Conservation (phyloP, 2,888 invertebrate genomes). For the Drosophila prostipennis region DNA sequence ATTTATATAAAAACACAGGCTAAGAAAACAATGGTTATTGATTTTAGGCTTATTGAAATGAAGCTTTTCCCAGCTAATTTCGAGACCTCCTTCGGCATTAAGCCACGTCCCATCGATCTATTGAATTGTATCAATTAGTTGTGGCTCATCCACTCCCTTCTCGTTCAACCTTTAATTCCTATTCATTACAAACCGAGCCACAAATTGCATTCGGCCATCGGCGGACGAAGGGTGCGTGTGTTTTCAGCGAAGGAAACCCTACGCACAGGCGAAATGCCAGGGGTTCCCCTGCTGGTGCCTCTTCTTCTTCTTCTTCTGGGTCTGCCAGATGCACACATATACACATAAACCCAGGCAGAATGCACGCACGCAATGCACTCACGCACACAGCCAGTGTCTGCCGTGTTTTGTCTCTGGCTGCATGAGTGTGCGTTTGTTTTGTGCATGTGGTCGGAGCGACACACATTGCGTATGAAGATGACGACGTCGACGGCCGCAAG, state of each 20-base stretch:
- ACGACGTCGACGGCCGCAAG: slow-evolving; percentile 57
- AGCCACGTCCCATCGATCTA: slow-evolving; percentile 3
- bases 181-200: slow-evolving; percentile 35
- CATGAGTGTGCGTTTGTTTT: slow-evolving; percentile 25
- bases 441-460: slow-evolving; percentile 67
- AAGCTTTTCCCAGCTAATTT: neutral
- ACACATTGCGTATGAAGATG: slow-evolving; percentile 76
- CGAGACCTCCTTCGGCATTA: neutral
- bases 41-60: neutral
- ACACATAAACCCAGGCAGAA: slow-evolving; percentile 54
- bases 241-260: slow-evolving; percentile 31
- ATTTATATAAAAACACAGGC: too few species aligned
- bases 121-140: slow-evolving; percentile 24
- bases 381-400: slow-evolving; percentile 67
- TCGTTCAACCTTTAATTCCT: slow-evolving; percentile 5
- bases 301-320: slow-evolving; percentile 16
- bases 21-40: neutral
- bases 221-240: slow-evolving; percentile 31
- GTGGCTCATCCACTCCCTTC: slow-evolving; percentile 9
- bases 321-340: slow-evolving; percentile 48
- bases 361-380: slow-evolving; percentile 59
- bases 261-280: slow-evolving; percentile 38
- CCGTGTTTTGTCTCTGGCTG: slow-evolving; percentile 40
- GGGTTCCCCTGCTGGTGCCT: slow-evolving; percentile 24
- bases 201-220: slow-evolving; percentile 32